phyloP scores from a whole-genome alignment of 1,140 invertebrate species.

The Sminthurinus signatus region DNA sequence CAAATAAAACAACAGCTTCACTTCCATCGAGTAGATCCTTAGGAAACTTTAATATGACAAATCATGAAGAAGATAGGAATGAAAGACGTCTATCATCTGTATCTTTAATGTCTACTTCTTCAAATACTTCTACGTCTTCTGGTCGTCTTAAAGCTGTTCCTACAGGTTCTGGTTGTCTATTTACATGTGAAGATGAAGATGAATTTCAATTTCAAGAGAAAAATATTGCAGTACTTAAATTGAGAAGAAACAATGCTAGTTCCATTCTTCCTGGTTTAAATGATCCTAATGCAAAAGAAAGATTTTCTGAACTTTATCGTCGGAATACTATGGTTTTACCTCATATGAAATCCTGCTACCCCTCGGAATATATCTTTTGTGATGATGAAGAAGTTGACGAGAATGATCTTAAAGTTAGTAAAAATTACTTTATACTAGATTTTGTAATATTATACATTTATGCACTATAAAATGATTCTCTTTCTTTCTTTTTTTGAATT shows the following conservation, averaged over 20 bases:
- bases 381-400: constrained; percentile 54
- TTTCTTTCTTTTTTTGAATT: no score
- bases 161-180: constrained; percentile 52
- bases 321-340: constrained; percentile 79
- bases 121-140: constrained; percentile 44
- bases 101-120: constrained; percentile 24
- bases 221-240: constrained; percentile 53
- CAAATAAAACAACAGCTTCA: neutral
- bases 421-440: no score
- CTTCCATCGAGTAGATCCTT: no score
- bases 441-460: no score
- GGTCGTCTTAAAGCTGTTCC: constrained; percentile 47
- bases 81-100: constrained; percentile 17
- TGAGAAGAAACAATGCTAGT: constrained; percentile 28
- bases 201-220: constrained; percentile 49
- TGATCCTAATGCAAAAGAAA: constrained; percentile 44
- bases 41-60: no score
- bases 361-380: constrained; percentile 66
- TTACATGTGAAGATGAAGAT: constrained; percentile 73
- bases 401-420: constrained; percentile 8
- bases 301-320: constrained; percentile 65
- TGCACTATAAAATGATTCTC: no score
- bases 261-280: constrained; percentile 28
- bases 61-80: neutral
- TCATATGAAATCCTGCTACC: constrained; percentile 82